Base-by-base conservation (phyloP, 1,140 invertebrate species). In the Drosophila azteca region DNA sequence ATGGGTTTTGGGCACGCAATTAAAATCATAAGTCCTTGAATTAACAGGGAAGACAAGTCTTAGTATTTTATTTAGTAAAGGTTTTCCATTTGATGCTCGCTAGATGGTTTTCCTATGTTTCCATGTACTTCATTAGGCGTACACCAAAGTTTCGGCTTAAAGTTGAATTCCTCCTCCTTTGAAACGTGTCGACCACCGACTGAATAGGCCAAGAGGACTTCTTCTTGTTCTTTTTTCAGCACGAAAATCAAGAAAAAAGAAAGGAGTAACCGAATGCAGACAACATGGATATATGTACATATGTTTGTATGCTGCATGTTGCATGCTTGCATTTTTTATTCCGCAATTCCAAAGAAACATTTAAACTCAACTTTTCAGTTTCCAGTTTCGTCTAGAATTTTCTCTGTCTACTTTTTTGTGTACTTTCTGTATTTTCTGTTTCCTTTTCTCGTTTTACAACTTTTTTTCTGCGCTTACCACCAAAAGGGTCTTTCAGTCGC, bases 341-440 rank as follows among this genome's bases (percentile, higher is more conserved):
- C 35, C 35, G 65, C 51, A 68, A 55, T 69, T 69, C 35, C 64
- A 69, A 69, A 69, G 64, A 69, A 69, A 69, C 67, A 70, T 70
- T 70, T 70, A 70, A 70, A 50, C 67, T 69, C 67, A 39, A 69
- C 65, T 70, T 58, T 58, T n/a, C 64, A 69, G 66, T 69, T 69
- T 58, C 20, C 64, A 69, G 66, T 69, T 69, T 68, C 64, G 66
- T 68, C 51, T 69, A 29, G 26, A 20, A 64, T 59, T 64, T 64
- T 41, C 17, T 35, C 41, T 46, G 61, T 39, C 35, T 60, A 46
- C 51, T 29, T 69, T 69, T 58, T 70, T 52, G 69, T 58, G 67
- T 58, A 63, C 60, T 55, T 57, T 67, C 44, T 31, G 59, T 20
- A 20, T 44, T 73, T 62, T 41, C 31, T 55, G 35, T 46, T 45